A percentile compares a stretch with the other conserved stretches of the same genome.
Evolutionary conservation across 2,888 invertebrate species (phyloP).

Genomic region (Mesodorylaimus sp.): DNA sequence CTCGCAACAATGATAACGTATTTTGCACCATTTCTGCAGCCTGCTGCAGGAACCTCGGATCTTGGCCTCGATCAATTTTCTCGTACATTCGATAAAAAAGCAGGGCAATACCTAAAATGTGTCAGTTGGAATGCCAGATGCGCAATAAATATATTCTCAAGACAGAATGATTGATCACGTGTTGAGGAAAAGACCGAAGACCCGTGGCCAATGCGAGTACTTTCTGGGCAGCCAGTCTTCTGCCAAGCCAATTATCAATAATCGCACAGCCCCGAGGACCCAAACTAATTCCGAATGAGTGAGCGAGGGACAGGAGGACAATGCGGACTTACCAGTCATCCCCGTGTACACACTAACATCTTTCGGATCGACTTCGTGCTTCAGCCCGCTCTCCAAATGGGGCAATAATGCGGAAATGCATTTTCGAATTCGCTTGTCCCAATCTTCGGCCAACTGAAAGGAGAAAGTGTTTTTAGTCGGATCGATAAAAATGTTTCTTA

Average conservation of each 20-base stretch:
- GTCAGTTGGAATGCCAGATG: background rate
- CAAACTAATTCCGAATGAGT: too few relatives aligned
- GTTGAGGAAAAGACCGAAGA: too few relatives aligned
- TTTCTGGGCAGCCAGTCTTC: too few relatives aligned
- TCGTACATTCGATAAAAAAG: constrained; percentile 42
- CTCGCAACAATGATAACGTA: too few relatives aligned
- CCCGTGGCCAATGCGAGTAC: too few relatives aligned
- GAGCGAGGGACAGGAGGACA: too few relatives aligned
- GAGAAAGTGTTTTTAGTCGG: too few relatives aligned
- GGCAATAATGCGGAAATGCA: background rate
- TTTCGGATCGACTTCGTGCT: constrained; percentile 16
- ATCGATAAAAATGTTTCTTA: too few relatives aligned
- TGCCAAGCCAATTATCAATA: too few relatives aligned
- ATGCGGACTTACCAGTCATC: constrained; percentile 37
- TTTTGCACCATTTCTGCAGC: constrained; percentile 19
- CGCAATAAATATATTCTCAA: background rate
- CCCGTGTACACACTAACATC: constrained; percentile 59
- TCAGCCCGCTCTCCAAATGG: background rate
- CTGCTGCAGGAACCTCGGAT: constrained; percentile 13
- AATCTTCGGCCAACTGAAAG: too few relatives aligned
- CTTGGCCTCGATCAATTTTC: background rate
- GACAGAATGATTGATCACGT: too few relatives aligned
- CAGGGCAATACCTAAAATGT: constrained; percentile 42
- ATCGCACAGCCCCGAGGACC: too few relatives aligned
- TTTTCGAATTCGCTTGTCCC: background rate